Percentiles rank a stretch among this genome's conserved stretches.
Evolutionary conservation across 2,113 vertebrate genomes (phyloP).

Genomic region (Eidolon helvum): DNA sequence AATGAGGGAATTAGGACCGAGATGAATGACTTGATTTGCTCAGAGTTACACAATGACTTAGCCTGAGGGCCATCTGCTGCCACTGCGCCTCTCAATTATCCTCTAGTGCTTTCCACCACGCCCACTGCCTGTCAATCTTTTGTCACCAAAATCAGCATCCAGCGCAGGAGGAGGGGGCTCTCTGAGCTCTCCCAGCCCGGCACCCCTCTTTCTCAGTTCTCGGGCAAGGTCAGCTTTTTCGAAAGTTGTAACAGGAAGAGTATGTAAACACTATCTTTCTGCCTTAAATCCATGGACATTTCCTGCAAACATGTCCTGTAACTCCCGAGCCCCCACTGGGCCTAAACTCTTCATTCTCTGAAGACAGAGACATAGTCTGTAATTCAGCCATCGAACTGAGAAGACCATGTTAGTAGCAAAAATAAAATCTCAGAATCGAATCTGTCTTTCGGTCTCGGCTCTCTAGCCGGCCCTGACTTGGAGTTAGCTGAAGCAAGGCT

Average conservation of each 20-base stretch:
- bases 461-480: no score
- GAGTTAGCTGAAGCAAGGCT: neutral
- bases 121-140: neutral
- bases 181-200: neutral
- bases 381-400: neutral
- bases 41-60: neutral
- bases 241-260: neutral
- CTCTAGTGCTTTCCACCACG: neutral
- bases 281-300: neutral
- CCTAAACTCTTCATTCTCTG: neutral
- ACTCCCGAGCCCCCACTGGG: neutral
- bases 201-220: neutral
- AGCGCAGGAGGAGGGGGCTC: no score
- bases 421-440: neutral
- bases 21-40: neutral
- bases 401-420: neutral
- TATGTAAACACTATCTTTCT: neutral
- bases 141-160: neutral
- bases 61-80: neutral
- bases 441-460: neutral
- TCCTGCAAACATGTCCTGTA: neutral
- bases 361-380: neutral
- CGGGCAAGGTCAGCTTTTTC: neutral
- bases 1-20: neutral
- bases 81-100: neutral